These are phyloP conservation scores for Stegodyphus dumicola DNA, from an alignment of 1,140 invertebrate genomes.

Conservation along the genomic window DNA sequence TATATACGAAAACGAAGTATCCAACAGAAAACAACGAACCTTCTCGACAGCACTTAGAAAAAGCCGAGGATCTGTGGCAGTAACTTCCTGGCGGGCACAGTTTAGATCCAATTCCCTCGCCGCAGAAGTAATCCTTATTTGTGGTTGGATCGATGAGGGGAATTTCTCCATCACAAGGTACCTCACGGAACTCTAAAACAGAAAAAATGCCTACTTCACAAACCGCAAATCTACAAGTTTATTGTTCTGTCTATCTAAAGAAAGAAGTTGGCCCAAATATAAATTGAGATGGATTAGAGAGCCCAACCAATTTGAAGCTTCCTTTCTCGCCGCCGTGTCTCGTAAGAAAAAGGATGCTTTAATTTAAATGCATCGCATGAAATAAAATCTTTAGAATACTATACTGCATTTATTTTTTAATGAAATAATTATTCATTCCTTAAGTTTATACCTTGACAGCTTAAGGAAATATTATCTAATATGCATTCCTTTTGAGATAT, in stretches of 20 bases:
- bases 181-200: conserved; percentile 67
- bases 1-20: too few relatives aligned
- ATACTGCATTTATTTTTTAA: too few relatives aligned
- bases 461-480: too few relatives aligned
- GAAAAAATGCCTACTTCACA: background rate
- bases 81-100: conserved; percentile 85
- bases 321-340: too few relatives aligned
- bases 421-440: too few relatives aligned
- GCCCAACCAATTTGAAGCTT: too few relatives aligned
- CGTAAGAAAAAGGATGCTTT: background rate
- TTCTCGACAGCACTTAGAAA: conserved; percentile 85
- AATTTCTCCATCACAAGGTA: conserved; percentile 83
- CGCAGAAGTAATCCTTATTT: conserved; percentile 84
- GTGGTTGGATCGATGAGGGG: conserved; percentile 79
- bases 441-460: too few relatives aligned
- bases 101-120: conserved; percentile 79
- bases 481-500: too few relatives aligned
- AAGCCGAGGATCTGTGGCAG: conserved; percentile 83
- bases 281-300: too few relatives aligned
- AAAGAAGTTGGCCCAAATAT: too few relatives aligned
- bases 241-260: too few relatives aligned
- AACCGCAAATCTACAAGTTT: too few relatives aligned
- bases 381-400: background rate
- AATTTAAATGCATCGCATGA: background rate
- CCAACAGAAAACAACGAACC: conserved; percentile 62